A percentile compares a stretch with the other conserved stretches of the same genome.
Conservation (phyloP, 35 echinoderm and acorn worm species). For the Ophiothrix spiculata region DNA sequence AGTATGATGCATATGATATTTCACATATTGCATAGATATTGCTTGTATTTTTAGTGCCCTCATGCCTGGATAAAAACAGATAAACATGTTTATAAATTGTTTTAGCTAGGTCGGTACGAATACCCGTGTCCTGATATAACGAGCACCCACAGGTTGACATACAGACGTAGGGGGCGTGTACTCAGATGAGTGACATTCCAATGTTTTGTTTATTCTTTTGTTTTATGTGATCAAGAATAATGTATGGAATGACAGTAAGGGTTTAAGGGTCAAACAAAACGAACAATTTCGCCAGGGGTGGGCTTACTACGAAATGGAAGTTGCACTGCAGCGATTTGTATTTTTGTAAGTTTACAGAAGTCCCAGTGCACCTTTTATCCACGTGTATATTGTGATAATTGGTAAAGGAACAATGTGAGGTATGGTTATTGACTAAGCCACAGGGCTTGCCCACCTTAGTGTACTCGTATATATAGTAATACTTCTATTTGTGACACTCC, state of each 20-base stretch:
- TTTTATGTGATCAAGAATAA: not conserved
- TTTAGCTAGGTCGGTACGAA: too few relatives aligned
- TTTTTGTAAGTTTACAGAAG: not conserved
- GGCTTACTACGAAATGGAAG: not conserved
- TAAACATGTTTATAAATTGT: too few relatives aligned
- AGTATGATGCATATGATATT: too few relatives aligned
- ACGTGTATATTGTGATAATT: not conserved
- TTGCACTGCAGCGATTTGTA: not conserved
- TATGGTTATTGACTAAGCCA: not conserved
- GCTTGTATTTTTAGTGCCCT: too few relatives aligned
- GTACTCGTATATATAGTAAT: not conserved
- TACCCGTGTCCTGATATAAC: too few relatives aligned
- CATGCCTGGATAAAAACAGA: too few relatives aligned
- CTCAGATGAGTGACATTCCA: not conserved
- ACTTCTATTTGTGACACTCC: too few relatives aligned
- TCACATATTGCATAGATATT: too few relatives aligned
- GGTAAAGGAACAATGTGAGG: not conserved
- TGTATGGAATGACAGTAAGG: not conserved
- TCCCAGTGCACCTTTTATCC: not conserved
- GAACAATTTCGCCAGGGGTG: not conserved
- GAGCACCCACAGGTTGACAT: too few relatives aligned
- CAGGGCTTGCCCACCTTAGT: not conserved
- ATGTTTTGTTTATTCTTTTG: not conserved
- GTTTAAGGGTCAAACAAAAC: constrained; percentile 12
- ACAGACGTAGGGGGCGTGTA: not conserved